Conservation (phyloP, 2,888 invertebrate species). For the Drosophila meridiana region DNA sequence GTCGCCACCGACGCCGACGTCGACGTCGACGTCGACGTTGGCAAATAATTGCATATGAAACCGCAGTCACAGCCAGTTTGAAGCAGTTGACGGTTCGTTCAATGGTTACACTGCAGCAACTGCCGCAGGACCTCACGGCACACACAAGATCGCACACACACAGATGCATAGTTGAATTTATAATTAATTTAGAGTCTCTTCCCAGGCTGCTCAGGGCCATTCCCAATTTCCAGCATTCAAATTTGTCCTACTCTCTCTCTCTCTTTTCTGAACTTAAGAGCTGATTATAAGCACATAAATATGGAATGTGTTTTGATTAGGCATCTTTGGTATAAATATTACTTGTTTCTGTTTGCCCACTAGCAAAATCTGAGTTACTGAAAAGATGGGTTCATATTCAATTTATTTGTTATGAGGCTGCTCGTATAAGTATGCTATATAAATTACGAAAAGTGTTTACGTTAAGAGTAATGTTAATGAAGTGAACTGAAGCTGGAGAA, state of each 20-base stretch:
- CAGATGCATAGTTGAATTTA: constrained; percentile 52
- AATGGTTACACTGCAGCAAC: constrained; percentile 37
- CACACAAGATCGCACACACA: constrained; percentile 4
- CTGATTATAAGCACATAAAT: constrained; percentile 28
- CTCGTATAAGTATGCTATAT: not conserved
- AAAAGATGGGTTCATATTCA: not conserved
- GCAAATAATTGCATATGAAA: constrained; percentile 79
- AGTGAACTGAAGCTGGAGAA: too few species aligned
- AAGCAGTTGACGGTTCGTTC: constrained; percentile 65
- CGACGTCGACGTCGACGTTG: constrained; percentile 30
- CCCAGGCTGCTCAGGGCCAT: not conserved
- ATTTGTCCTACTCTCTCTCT: not conserved
- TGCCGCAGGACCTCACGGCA: constrained; percentile 24
- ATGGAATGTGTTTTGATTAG: constrained; percentile 2
- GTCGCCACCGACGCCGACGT: constrained; percentile 2
- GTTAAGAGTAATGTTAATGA: too few species aligned
- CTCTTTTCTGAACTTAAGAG: not conserved
- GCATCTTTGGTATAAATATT: not conserved
- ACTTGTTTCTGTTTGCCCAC: not conserved
- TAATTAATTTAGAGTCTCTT: constrained; percentile 60
- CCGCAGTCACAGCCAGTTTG: constrained; percentile 67
- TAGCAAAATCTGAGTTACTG: too few species aligned
- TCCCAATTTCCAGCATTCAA: not conserved
- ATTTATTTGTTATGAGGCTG: not conserved
- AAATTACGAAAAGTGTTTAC: not conserved